These are phyloP conservation scores for Pica pica DNA, from an alignment of 2,113 vertebrate species.

Conservation along the genomic window DNA sequence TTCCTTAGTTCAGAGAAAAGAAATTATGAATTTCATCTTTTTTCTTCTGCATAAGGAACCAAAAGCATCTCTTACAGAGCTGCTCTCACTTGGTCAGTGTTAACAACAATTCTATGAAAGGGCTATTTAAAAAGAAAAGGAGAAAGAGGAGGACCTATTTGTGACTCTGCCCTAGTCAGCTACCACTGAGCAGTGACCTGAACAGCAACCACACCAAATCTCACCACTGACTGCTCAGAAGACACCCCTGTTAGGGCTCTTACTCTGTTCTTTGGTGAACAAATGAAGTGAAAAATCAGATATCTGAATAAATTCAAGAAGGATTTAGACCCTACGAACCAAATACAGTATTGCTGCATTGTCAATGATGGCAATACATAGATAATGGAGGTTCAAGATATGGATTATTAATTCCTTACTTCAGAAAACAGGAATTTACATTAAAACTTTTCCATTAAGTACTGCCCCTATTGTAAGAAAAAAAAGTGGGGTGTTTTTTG, in stretches of 20 bases:
- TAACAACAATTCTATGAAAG: not conserved
- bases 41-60: not conserved
- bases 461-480: not conserved
- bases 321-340: not conserved
- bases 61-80: not conserved
- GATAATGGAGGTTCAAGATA: not conserved
- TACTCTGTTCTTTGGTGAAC: not conserved
- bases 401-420: not conserved
- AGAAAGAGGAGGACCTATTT: not conserved
- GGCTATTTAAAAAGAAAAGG: not conserved
- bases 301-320: not conserved
- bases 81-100: not conserved
- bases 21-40: not conserved
- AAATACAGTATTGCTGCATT: not conserved
- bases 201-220: not conserved
- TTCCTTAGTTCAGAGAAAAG: not conserved
- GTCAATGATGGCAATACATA: not conserved
- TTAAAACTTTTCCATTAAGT: not conserved
- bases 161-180: not conserved
- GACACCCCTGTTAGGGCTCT: not conserved
- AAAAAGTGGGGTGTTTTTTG: rapidly evolving
- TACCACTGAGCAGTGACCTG: not conserved
- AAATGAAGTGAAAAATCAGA: not conserved
- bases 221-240: not conserved
- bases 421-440: not conserved